Evolutionary conservation across 2,113 vertebrate species (phyloP), one percentile per base, ranked within the genome.

Genomic region (Capreolus pygargus): DNA sequence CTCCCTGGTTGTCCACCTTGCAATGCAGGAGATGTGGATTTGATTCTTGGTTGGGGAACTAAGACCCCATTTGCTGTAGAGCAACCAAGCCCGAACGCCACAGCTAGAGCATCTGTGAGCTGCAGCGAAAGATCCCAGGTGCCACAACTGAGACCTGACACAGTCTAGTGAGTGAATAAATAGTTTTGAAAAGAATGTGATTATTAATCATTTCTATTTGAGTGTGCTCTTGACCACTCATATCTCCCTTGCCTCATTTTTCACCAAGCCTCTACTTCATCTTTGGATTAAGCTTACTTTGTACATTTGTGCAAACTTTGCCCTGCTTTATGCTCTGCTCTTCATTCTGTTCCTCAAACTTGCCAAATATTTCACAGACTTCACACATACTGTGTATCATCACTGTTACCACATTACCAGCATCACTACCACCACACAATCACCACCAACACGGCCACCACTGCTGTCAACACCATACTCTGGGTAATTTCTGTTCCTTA

Each of bases 331-430:
- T 39, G 45, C 58, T 74, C 52, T 74, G 8, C 61, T 45, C 28
- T 54, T 33, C 21, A 54, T 74, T 33, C 54, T 60, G 4, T 36
- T 19, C 50, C 43, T 52, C 36, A 33, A 36, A 74, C 28, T 30
- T 54, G 16, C 54, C 8, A 30, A 60, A 13, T 52, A 30, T 33
- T 74, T 52, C 17, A 55, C 12, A 89, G 36, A 58, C 47, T 67
- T 10, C 60, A 12, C 9, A 19, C 1, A 1, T 47, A 0, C 33
- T 39, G 1, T n/a, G 12, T 4, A 60, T 28, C 21, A 55, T 57
- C 47, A 27, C 21, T 6, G 5, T 8, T 4, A 67, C 36, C 45
- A 76, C 2, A 16, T 7, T 4, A 9, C 6, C 23, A 27, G 13
- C 12, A 1, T 33, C 55, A 43, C 7, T 43, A 50, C 15, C 28